These are phyloP conservation scores for Pardalotus punctatus DNA, from an alignment of 2,113 vertebrate species.

Conservation along the genomic window DNA sequence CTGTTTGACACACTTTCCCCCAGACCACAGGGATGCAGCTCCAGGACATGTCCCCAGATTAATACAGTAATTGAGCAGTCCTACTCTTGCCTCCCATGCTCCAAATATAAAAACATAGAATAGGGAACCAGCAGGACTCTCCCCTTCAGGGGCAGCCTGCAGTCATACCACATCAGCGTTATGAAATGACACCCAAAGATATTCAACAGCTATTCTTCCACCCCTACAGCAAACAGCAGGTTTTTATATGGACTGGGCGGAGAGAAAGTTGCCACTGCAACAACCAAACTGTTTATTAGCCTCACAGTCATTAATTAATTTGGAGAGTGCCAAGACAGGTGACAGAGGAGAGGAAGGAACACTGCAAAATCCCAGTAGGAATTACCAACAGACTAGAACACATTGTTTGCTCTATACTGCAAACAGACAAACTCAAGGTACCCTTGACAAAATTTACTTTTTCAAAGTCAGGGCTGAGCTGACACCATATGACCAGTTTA, in stretches of 20 bases:
- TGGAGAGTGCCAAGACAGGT: not conserved
- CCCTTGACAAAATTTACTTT: not conserved
- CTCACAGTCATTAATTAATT: not conserved
- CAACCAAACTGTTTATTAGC: not conserved
- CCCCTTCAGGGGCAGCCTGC: not conserved
- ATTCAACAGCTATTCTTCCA: not conserved
- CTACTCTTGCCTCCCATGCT: not conserved
- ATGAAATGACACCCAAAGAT: not conserved
- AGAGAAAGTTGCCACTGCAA: not conserved
- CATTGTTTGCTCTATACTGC: not conserved
- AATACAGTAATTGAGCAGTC: not conserved
- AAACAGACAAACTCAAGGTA: not conserved
- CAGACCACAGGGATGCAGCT: not conserved
- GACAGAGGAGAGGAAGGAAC: not conserved
- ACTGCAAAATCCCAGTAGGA: not conserved
- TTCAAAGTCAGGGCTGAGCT: not conserved
- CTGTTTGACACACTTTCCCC: not conserved
- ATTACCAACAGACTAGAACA: not conserved
- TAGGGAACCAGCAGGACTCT: not conserved
- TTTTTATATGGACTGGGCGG: rapidly evolving
- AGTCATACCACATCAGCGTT: not conserved
- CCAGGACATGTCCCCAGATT: not conserved
- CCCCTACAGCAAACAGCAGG: not conserved
- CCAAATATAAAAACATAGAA: not conserved
- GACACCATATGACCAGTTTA: not conserved